A percentile compares a stretch with the other conserved stretches of the same genome.
Evolutionary conservation across 2,797 vertebrate species (phyloP).

Genomic region (Tinamus major): DNA sequence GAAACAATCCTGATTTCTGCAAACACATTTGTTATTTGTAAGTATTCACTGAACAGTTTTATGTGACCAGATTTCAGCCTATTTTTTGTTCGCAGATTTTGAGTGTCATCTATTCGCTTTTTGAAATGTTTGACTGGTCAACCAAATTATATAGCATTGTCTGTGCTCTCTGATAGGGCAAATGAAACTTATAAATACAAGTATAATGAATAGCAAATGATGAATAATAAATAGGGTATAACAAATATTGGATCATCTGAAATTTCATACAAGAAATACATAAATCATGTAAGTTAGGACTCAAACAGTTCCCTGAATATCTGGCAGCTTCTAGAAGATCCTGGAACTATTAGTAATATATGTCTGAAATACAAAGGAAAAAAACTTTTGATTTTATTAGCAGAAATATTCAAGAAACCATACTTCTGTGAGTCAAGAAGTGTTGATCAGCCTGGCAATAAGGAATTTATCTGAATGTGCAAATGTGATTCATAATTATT

Average conservation of each 20-base stretch:
- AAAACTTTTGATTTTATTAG: neutral
- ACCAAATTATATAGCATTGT: constrained; percentile 67
- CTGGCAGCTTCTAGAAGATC: constrained; percentile 32
- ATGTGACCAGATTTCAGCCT: constrained; percentile 61
- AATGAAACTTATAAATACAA: constrained; percentile 56
- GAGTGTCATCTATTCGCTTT: constrained; percentile 51
- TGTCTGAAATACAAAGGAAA: constrained; percentile 26
- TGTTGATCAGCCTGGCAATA: neutral
- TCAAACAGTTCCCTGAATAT: constrained; percentile 23
- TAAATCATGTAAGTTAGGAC: constrained; percentile 57
- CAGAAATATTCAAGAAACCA: constrained; percentile 4
- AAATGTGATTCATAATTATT: neutral
- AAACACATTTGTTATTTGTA: constrained; percentile 60
- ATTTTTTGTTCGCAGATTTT: constrained; percentile 50
- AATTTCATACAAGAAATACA: constrained; percentile 51
- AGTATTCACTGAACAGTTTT: constrained; percentile 65
- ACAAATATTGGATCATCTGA: constrained; percentile 41
- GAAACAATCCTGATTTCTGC: constrained; percentile 62
- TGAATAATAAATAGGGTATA: constrained; percentile 66
- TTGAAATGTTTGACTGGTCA: constrained; percentile 71
- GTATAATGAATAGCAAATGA: constrained; percentile 59
- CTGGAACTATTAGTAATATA: neutral
- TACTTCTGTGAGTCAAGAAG: neutral
- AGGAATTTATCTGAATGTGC: neutral
- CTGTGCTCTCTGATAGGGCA: constrained; percentile 45